Conservation (phyloP, 2,888 invertebrate genomes). For the Apodemia mormo region DNA sequence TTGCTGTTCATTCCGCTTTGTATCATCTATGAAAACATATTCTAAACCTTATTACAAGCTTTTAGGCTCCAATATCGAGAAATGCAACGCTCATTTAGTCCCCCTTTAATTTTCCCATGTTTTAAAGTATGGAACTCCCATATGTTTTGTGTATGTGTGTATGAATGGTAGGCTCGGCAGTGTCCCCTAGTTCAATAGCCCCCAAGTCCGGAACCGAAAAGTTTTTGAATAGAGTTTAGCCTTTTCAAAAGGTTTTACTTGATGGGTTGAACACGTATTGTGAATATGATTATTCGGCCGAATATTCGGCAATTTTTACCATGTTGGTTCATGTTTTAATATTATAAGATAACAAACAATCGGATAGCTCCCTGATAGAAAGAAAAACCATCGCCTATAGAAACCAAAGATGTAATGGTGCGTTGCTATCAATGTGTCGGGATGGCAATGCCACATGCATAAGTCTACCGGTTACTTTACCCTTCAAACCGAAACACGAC, state of each 20-base stretch:
- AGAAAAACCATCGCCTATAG: too few species aligned
- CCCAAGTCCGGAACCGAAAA: constrained; percentile 16
- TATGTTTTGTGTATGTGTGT: constrained; percentile 41
- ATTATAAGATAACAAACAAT: too few species aligned
- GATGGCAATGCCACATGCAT: too few species aligned
- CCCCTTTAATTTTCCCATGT: constrained; percentile 37
- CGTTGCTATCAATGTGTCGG: too few species aligned
- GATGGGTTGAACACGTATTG: neutral
- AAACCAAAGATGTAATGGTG: too few species aligned
- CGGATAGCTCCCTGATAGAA: too few species aligned
- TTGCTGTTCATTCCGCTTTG: constrained; percentile 34
- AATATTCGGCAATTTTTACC: neutral
- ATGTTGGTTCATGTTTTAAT: neutral
- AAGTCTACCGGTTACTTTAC: too few species aligned
- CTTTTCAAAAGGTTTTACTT: constrained; percentile 4
- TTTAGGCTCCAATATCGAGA: constrained; percentile 13
- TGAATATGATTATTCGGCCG: neutral
- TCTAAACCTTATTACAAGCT: constrained; percentile 18
- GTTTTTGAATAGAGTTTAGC: constrained; percentile 8
- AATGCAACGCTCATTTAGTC: constrained; percentile 2
- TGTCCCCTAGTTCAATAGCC: constrained; percentile 33
- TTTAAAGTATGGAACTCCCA: constrained; percentile 39
- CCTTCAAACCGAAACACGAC: too few species aligned
- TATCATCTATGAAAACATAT: constrained; percentile 1
- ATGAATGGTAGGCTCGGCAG: constrained; percentile 25